Evolutionary conservation across 2,888 invertebrate genomes (phyloP).

Genomic region (Microctonus hyperodae): DNA sequence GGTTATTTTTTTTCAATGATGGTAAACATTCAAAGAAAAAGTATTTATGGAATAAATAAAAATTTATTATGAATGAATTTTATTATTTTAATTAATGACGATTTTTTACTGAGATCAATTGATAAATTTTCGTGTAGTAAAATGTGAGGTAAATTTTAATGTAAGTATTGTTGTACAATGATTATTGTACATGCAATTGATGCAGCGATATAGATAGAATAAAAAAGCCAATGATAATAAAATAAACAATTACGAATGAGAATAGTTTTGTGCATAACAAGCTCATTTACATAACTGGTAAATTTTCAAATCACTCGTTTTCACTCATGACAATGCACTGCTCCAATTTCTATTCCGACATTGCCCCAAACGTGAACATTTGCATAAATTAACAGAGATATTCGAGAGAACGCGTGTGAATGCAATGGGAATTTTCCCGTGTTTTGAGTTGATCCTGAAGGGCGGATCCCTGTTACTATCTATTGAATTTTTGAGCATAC

Average conservation of each 20-base stretch:
- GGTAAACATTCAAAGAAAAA: no score
- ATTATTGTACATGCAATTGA: not conserved
- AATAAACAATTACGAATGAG: not conserved
- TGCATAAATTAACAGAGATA: conserved; percentile 30
- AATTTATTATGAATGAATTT: no score
- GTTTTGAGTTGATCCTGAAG: conserved; percentile 18
- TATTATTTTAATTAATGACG: not conserved
- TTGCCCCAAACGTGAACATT: conserved; percentile 30
- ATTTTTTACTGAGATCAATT: not conserved
- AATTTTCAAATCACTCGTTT: conserved; percentile 26
- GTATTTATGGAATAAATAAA: no score
- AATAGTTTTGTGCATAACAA: conserved; percentile 9
- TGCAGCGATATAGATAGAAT: not conserved
- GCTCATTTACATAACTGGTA: conserved; percentile 25
- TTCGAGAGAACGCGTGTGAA: conserved; percentile 21
- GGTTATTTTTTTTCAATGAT: no score
- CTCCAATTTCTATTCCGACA: conserved; percentile 28
- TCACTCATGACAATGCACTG: conserved; percentile 27
- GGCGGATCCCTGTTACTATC: conserved; percentile 23
- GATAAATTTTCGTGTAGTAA: not conserved
- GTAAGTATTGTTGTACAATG: not conserved
- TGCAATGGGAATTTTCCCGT: conserved; percentile 25
- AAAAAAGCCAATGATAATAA: not conserved
- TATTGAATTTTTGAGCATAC: conserved; percentile 17
- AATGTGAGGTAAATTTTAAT: conserved; percentile 10